Percentiles rank a stretch among this genome's conserved stretches.
Conservation (phyloP, 2,113 vertebrate genomes). For the Ascaphus truei region DNA sequence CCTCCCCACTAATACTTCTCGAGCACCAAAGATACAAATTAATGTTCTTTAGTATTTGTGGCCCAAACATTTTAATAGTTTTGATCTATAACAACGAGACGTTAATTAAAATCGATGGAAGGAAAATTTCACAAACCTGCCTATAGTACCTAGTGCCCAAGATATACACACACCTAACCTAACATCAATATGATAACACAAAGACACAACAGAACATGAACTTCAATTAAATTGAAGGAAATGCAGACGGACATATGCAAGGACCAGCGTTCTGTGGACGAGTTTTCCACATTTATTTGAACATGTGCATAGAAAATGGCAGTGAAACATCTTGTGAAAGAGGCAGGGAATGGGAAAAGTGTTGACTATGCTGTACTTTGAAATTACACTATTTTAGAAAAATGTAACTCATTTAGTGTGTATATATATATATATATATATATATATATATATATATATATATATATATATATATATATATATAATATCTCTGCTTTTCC, state of each 20-base stretch:
- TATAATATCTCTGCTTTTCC: conserved; percentile 52
- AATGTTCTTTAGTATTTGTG: too few relatives aligned
- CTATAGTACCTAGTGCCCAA: too few relatives aligned
- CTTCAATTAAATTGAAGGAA: too few relatives aligned
- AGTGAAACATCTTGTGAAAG: conserved; percentile 70
- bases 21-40: too few relatives aligned
- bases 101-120: too few relatives aligned
- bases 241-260: conserved; percentile 43
- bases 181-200: too few relatives aligned
- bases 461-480: conserved; percentile 63
- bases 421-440: conserved; percentile 64
- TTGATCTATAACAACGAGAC: too few relatives aligned
- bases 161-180: too few relatives aligned
- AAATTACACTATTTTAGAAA: conserved; percentile 65
- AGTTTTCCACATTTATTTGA: conserved; percentile 80
- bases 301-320: conserved; percentile 83
- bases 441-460: conserved; percentile 63
- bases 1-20: too few relatives aligned
- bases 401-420: conserved; percentile 44
- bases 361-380: conserved; percentile 53
- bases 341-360: conserved; percentile 65
- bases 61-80: too few relatives aligned
- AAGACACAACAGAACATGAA: too few relatives aligned
- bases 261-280: conserved; percentile 63
- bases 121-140: too few relatives aligned